Evolutionary conservation across 2,113 vertebrate genomes (phyloP).

Genomic region (Micromys minutus): DNA sequence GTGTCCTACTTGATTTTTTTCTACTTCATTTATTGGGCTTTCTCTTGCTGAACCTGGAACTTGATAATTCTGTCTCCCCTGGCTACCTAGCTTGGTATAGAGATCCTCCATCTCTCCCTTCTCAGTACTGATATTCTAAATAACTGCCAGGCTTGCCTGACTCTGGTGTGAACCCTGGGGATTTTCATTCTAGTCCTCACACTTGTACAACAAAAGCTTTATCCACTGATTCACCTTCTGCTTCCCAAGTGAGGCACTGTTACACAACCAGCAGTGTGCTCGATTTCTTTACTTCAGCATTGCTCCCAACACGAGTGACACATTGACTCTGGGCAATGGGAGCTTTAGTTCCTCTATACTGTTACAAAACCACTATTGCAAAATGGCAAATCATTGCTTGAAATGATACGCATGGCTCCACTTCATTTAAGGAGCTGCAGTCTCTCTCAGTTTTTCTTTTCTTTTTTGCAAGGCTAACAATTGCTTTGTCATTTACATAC

Average conservation of each 20-base stretch:
- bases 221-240: not conserved
- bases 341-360: not conserved
- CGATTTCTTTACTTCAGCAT: fast-evolving
- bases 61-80: not conserved
- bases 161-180: no score
- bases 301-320: not conserved
- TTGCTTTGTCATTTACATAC: not conserved
- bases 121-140: not conserved
- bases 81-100: not conserved
- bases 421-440: not conserved
- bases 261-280: not conserved
- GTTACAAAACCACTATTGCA: not conserved
- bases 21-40: not conserved
- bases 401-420: not conserved
- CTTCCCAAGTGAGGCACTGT: no score
- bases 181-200: no score
- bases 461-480: not conserved
- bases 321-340: not conserved
- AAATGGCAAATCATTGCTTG: no score
- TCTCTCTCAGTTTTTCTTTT: not conserved
- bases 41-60: not conserved
- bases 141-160: not conserved
- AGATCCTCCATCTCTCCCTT: not conserved
- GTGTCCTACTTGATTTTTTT: not conserved
- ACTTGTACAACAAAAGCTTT: not conserved